Evolutionary conservation across 1,140 invertebrate species (phyloP).

Genomic region (Orchesella cincta): DNA sequence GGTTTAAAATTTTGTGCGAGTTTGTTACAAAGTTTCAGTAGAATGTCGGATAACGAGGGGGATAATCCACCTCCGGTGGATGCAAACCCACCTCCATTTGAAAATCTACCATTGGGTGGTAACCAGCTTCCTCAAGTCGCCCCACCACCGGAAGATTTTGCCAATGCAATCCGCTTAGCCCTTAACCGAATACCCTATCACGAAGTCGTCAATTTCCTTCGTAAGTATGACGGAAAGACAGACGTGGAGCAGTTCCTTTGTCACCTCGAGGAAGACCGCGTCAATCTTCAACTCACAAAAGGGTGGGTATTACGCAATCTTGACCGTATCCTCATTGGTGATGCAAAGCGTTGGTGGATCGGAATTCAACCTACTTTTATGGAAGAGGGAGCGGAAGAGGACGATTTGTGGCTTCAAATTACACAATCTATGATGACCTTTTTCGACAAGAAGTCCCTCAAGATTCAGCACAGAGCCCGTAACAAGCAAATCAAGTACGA

Average conservation of each 20-base stretch:
- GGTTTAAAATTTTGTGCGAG: too few species aligned
- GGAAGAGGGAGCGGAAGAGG: background rate
- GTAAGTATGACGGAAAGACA: background rate
- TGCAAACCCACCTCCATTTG: too few species aligned
- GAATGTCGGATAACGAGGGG: too few species aligned
- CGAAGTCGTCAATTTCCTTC: background rate
- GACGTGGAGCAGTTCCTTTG: background rate
- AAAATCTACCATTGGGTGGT: too few species aligned
- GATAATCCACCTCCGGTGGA: too few species aligned
- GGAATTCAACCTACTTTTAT: background rate
- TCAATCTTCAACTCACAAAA: background rate
- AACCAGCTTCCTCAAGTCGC: too few species aligned
- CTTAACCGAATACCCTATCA: background rate
- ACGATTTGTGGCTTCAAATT: background rate
- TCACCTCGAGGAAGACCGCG: background rate
- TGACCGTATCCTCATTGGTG: background rate
- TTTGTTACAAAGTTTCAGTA: too few species aligned
- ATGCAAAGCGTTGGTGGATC: background rate
- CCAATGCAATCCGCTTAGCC: too few species aligned
- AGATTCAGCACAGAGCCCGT: background rate
- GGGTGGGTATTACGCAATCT: background rate
- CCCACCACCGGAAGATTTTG: too few species aligned
- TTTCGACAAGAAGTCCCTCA: background rate
- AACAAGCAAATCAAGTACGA: background rate
- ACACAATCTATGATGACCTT: background rate